These are phyloP conservation scores for Melanotaenia parkinsoni DNA, from an alignment of 2,797 vertebrate species.

Conservation along the genomic window DNA sequence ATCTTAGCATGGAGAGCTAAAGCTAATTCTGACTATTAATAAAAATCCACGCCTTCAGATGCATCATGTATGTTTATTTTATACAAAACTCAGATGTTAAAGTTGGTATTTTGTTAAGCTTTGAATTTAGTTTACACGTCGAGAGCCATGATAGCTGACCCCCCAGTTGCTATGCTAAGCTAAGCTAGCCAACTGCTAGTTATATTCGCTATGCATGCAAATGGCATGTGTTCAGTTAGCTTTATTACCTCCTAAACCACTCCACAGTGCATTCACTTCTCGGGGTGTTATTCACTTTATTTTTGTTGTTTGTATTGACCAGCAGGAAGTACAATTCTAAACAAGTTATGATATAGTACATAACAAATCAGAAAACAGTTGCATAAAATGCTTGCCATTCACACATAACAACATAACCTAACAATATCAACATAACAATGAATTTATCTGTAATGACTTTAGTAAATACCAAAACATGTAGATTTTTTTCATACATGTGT, in stretches of 20 bases:
- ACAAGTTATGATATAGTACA: constrained; percentile 34
- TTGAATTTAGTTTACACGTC: neutral
- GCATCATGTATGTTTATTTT: neutral
- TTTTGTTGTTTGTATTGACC: constrained; percentile 38
- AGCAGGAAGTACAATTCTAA: constrained; percentile 32
- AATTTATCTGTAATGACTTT: constrained; percentile 5
- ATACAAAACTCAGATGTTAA: neutral
- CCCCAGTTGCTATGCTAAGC: neutral
- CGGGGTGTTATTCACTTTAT: constrained; percentile 14
- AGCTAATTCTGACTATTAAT: neutral
- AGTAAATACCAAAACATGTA: constrained; percentile 40
- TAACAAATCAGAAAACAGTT: constrained; percentile 24
- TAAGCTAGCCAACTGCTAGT: neutral
- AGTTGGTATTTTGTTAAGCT: neutral
- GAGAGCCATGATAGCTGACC: neutral
- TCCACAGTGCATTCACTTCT: neutral
- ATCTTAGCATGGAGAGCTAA: neutral
- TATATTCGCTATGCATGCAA: neutral
- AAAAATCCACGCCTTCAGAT: neutral
- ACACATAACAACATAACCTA: neutral
- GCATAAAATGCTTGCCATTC: constrained; percentile 11
- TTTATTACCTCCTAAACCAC: neutral
- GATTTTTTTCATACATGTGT: constrained; percentile 16
- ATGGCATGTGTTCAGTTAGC: neutral
- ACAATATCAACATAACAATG: constrained; percentile 11